Base-by-base conservation (phyloP, 1,140 invertebrate genomes). In the Acromyrmex heyeri region DNA sequence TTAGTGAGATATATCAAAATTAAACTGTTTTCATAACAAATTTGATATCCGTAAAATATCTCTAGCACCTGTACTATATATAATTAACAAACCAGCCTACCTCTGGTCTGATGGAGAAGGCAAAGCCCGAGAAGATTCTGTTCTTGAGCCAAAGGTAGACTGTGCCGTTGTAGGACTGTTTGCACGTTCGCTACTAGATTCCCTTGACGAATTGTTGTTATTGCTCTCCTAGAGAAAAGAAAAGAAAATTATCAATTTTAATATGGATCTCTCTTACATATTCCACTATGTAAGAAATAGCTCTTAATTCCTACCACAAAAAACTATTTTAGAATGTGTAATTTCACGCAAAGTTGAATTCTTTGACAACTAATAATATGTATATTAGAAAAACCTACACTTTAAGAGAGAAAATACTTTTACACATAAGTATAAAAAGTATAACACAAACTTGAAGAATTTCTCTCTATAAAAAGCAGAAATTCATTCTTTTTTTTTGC, bases 221-320 rank as follows among this genome's bases (percentile, higher is more conserved):
- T 95, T 95, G 89, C 95, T 95, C 73, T 95, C 95, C 95, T 95
- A 93, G 70, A 92, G 91, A 93, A 93, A 55, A 93, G 27, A 92
- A 38, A 38, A 38, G 6, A 86, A 93, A 91, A 91, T 75, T 24
- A 53, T 64, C 24, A 67, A 69, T 27, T 70, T 88, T 86, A 91
- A 24, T 88, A 88, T 64, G 16, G 44, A 48, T 76, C 48, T 82
- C 70, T 73, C 55, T 55, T 67, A 18, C 27, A 86, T 70, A 76
- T 48, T 86, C 5, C 44, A 67, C 61, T 83, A 83, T 72, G 7
- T 61, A 62, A 82, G 62, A 89, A 86, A 65, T 89, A 90, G 53
- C 61, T 89, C 24, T 87, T 75, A 81, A 83, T 59, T 83, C 62
- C 79, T 67, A 89, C 50, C 55, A 18, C 85, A 87, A 78, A 72